These are phyloP conservation scores for Setophaga petechia DNA, from an alignment of 2,113 vertebrate genomes.

Conservation along the genomic window DNA sequence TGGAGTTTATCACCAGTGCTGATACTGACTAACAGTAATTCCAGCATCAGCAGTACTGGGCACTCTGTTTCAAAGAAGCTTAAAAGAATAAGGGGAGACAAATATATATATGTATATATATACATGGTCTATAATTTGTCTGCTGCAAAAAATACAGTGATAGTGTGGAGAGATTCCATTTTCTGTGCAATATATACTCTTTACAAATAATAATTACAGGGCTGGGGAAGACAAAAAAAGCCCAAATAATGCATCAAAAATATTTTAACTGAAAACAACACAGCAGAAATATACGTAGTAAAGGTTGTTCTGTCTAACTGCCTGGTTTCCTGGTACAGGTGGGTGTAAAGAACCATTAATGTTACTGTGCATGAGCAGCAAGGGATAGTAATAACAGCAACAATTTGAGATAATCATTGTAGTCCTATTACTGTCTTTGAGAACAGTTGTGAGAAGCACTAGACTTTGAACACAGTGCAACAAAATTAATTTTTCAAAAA, in stretches of 20 bases:
- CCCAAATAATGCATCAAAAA: not conserved
- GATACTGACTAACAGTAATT: constrained; percentile 3
- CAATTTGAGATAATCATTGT: not conserved
- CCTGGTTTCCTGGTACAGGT: constrained; percentile 41
- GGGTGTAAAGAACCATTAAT: constrained; percentile 22
- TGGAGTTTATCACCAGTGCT: not conserved
- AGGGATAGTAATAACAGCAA: not conserved
- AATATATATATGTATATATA: not conserved
- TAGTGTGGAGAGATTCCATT: not conserved
- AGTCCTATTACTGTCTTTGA: not conserved
- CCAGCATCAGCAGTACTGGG: not conserved
- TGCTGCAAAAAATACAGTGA: not conserved
- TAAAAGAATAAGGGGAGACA: not conserved
- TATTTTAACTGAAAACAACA: constrained; percentile 23
- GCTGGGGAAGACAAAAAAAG: not conserved
- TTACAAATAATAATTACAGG: not conserved
- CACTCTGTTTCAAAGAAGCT: not conserved
- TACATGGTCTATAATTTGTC: not conserved
- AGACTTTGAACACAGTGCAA: not conserved
- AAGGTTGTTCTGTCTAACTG: not conserved
- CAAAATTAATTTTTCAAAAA: constrained; percentile 10
- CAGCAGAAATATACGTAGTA: not conserved
- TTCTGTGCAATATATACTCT: not conserved
- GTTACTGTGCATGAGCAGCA: not conserved
- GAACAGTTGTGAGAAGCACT: not conserved